phyloP scores from a whole-genome alignment of 2,888 invertebrate genomes.

The Pristionchus arcanus region DNA sequence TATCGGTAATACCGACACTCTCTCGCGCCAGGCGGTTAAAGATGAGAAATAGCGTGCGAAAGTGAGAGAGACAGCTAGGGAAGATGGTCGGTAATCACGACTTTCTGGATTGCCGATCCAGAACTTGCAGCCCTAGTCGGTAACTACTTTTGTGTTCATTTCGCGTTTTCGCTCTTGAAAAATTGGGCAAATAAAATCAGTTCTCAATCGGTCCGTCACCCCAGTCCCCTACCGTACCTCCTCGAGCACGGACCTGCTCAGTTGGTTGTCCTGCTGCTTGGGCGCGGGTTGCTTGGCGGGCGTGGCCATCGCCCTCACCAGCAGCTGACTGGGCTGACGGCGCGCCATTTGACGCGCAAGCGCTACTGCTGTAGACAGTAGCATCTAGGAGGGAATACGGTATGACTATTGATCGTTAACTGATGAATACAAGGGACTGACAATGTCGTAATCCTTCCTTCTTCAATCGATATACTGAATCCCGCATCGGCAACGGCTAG shows the following conservation, averaged over 20 bases:
- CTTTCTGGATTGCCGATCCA: too few species aligned
- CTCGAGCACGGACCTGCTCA: conserved; percentile 50
- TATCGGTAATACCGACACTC: too few species aligned
- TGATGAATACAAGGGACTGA: neutral
- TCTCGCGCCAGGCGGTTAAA: too few species aligned
- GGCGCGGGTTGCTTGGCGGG: neutral
- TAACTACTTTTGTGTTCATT: too few species aligned
- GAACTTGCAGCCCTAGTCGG: too few species aligned
- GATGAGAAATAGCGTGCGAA: too few species aligned
- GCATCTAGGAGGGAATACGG: neutral
- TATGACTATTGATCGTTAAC: neutral
- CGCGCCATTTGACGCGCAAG: neutral
- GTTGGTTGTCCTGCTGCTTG: conserved; percentile 30
- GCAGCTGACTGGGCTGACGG: neutral
- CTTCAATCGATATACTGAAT: conserved; percentile 5
- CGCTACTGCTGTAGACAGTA: neutral
- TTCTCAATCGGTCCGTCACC: neutral
- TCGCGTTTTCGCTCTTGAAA: too few species aligned
- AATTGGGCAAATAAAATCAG: too few species aligned
- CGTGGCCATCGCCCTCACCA: conserved; percentile 25
- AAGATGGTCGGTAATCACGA: too few species aligned
- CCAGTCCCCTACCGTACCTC: conserved; percentile 34
- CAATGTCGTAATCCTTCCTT: neutral
- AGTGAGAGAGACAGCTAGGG: too few species aligned
- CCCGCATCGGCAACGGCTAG: conserved; percentile 3